Evolutionary conservation across 2,888 invertebrate species (phyloP).

Genomic region (Ormia ochracea): DNA sequence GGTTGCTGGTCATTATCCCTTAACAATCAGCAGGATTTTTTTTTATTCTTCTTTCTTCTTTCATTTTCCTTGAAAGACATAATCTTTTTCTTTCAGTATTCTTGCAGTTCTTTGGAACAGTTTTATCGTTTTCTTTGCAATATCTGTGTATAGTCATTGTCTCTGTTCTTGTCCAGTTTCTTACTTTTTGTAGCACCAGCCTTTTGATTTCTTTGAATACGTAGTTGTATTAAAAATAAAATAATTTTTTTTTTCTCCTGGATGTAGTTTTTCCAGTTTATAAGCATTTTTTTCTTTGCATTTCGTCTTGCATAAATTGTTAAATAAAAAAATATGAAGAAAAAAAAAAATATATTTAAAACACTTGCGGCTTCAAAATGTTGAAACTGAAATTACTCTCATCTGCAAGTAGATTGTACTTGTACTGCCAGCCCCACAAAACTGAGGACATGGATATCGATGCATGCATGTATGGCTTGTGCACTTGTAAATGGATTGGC

Average conservation of each 20-base stretch:
- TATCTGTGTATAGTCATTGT: neutral
- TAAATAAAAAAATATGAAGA: conserved; percentile 20
- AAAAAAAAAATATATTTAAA: conserved; percentile 47
- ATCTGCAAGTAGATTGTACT: conserved; percentile 34
- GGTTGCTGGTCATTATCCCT: conserved; percentile 57
- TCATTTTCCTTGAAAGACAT: conserved; percentile 2
- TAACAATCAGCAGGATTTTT: conserved; percentile 51
- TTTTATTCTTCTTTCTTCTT: neutral
- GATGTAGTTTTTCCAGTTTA: conserved; percentile 61
- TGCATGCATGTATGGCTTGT: neutral
- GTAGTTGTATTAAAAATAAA: neutral
- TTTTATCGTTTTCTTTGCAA: conserved; percentile 7
- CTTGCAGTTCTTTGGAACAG: conserved; percentile 34
- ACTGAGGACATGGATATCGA: neutral
- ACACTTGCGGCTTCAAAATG: conserved; percentile 64
- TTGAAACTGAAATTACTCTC: conserved; percentile 64
- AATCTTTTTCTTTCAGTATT: conserved; percentile 21
- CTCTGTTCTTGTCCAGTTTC: conserved; percentile 40
- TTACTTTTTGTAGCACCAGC: neutral
- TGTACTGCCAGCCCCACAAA: neutral
- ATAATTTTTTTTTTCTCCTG: conserved; percentile 5
- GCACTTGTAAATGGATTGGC: no score
- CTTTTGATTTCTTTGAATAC: conserved; percentile 28
- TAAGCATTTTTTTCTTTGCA: conserved; percentile 19
- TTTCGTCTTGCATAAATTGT: conserved; percentile 33